Evolutionary conservation across 2,888 invertebrate species (phyloP), one percentile per base, ranked within the genome.

Genomic region (Masnerella sp.): DNA sequence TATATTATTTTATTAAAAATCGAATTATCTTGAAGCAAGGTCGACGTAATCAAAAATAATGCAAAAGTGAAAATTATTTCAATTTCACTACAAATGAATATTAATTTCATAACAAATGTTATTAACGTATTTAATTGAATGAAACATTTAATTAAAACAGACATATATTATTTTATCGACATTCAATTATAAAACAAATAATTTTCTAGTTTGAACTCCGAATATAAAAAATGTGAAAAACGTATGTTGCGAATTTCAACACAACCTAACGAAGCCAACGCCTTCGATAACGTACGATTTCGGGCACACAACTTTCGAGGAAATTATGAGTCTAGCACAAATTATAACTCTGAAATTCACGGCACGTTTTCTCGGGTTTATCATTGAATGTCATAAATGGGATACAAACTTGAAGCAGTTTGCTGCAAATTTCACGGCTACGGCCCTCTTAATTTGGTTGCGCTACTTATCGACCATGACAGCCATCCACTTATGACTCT

Each of bases 401-500:
- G 54, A 61, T 65, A 74, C 65, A 70, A 69, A 74, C 69, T 69
- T 56, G 22, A 36, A 42, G 56, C 40, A 70, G 69, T 74, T 74
- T 68, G 65, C 61, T 56, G 61, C 59, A 70, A 69, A 59, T 64
- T 74, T 74, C 61, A 62, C 47, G 61, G 69, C 65, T 65, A 17
- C 14, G 61, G 42, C 32, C 42, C 56, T 59, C 18, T 61, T 51
- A 72, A 76, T 69, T 72, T 62, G 49, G 56, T 52, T 69, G 65
- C 51, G 25, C 59, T 61, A 54, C 54, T 74, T 71, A 76, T 67
- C 52, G 67, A 72, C 67, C 74, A 65, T 74, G 76, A 74, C 76
- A 76, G 65, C 61, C 67, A 74, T 58, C 76, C 65, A 74, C 72
- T 74, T 76, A 74, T 65, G 67, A 72, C 69, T 72, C 76, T 71